phyloP scores from a whole-genome alignment of 2,888 invertebrate genomes.

The Iselma pallidipennis region DNA sequence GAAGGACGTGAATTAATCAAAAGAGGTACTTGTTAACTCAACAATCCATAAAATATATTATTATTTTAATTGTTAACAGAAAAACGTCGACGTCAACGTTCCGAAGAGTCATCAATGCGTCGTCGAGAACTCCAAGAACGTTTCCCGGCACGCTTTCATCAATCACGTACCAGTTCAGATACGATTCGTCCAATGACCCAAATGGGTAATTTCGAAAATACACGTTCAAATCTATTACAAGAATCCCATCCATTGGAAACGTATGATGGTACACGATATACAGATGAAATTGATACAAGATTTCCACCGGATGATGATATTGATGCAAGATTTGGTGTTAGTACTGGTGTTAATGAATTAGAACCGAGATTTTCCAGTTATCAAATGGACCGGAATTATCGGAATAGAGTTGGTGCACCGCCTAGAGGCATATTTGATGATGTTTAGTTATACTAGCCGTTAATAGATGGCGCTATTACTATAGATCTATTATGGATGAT shows the following conservation, averaged over 20 bases:
- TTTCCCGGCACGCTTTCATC: conserved; percentile 59
- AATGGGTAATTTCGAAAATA: conserved; percentile 69
- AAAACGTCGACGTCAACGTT: conserved; percentile 78
- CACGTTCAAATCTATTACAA: conserved; percentile 75
- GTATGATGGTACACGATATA: conserved; percentile 60
- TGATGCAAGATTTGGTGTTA: conserved; percentile 68
- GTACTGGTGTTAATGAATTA: conserved; percentile 59
- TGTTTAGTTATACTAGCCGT: conserved; percentile 58
- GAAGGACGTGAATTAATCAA: conserved; percentile 92
- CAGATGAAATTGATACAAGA: conserved; percentile 48
- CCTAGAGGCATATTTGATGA: conserved; percentile 84
- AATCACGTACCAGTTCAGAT: conserved; percentile 57
- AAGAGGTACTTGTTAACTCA: conserved; percentile 65
- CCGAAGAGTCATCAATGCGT: conserved; percentile 77
- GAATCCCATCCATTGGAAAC: conserved; percentile 76
- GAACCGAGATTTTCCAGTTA: conserved; percentile 52
- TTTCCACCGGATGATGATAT: conserved; percentile 56
- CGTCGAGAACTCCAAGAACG: conserved; percentile 74
- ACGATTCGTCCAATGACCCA: conserved; percentile 59
- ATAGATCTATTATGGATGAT: too few species aligned
- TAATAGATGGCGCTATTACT: background rate
- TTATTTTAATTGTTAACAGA: conserved; percentile 57
- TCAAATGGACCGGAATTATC: conserved; percentile 48
- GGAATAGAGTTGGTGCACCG: conserved; percentile 64
- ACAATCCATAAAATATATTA: background rate